phyloP scores from a whole-genome alignment of 1,140 invertebrate genomes.

The Brachionus paranguensis region DNA sequence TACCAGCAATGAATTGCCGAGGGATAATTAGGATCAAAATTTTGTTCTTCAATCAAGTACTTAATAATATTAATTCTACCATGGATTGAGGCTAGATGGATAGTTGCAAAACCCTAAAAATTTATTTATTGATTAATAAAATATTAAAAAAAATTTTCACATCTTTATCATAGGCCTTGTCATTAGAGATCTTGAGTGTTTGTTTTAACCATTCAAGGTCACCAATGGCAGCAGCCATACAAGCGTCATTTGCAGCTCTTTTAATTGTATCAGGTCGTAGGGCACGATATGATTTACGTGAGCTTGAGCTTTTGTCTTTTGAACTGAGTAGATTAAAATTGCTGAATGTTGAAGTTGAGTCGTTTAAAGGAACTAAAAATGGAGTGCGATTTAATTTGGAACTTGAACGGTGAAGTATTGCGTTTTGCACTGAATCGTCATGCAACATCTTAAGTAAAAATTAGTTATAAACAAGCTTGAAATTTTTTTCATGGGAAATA shows the following conservation, averaged over 20 bases:
- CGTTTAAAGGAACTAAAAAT: not conserved
- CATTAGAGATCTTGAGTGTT: constrained; percentile 48
- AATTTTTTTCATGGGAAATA: not conserved
- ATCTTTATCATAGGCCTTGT: constrained; percentile 53
- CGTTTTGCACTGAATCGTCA: not conserved
- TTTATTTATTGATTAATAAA: not conserved
- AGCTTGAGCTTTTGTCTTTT: constrained; percentile 6
- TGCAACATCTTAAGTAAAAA: constrained; percentile 1
- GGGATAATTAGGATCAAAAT: constrained; percentile 51
- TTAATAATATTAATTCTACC: constrained; percentile 53
- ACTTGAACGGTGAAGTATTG: constrained; percentile 3
- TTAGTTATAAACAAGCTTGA: not conserved
- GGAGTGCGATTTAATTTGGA: not conserved
- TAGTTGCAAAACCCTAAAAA: constrained; percentile 50
- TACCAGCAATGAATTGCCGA: constrained; percentile 52
- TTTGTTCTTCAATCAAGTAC: constrained; percentile 52
- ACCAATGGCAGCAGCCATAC: constrained; percentile 55
- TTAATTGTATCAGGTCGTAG: constrained; percentile 33
- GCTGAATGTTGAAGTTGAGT: not conserved
- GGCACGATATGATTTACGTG: not conserved
- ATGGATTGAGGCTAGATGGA: constrained; percentile 53
- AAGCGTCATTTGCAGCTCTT: constrained; percentile 46
- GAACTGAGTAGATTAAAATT: not conserved
- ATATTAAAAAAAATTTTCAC: constrained; percentile 43
- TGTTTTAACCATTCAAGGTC: constrained; percentile 55